These are phyloP conservation scores for Zaprionus gabonicus DNA, from an alignment of 1,140 invertebrate species.

Conservation along the genomic window DNA sequence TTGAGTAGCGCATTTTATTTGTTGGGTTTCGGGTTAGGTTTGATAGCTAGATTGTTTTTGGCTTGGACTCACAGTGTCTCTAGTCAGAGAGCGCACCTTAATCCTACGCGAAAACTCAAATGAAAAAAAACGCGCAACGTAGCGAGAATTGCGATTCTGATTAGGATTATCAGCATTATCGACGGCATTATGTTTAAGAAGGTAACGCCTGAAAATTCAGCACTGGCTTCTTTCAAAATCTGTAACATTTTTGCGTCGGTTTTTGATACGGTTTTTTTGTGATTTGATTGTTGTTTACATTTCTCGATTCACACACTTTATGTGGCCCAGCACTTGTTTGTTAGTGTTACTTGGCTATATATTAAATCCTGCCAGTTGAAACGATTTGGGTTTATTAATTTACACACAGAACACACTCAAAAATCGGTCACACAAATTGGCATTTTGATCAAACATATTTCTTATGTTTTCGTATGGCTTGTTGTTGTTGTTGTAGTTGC, in stretches of 20 bases:
- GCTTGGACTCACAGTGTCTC: constrained; percentile 78
- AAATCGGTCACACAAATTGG: constrained; percentile 48
- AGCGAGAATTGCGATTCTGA: constrained; percentile 16
- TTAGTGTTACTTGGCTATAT: constrained; percentile 62
- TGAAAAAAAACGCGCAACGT: constrained; percentile 68
- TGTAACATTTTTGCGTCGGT: constrained; percentile 43
- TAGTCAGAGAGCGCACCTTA: constrained; percentile 80
- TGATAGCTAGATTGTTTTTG: constrained; percentile 38
- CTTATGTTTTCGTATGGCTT: constrained; percentile 37
- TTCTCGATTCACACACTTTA: constrained; percentile 36
- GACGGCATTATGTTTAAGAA: constrained; percentile 52
- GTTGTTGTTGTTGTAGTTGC: constrained; percentile 42
- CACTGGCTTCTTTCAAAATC: constrained; percentile 52
- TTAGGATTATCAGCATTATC: constrained; percentile 15
- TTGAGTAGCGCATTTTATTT: constrained; percentile 30
- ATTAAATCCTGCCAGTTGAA: constrained; percentile 46
- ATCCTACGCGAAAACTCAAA: constrained; percentile 74
- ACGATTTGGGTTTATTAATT: constrained; percentile 33
- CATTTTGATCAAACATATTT: constrained; percentile 38
- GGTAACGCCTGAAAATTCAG: constrained; percentile 48
- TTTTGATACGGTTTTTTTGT: neutral
- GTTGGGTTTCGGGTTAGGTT: constrained; percentile 18
- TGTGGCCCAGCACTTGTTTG: constrained; percentile 56
- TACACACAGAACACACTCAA: constrained; percentile 56
- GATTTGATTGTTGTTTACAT: constrained; percentile 44